Base-by-base conservation (phyloP, 2,888 invertebrate genomes). In the Apamea anceps region DNA sequence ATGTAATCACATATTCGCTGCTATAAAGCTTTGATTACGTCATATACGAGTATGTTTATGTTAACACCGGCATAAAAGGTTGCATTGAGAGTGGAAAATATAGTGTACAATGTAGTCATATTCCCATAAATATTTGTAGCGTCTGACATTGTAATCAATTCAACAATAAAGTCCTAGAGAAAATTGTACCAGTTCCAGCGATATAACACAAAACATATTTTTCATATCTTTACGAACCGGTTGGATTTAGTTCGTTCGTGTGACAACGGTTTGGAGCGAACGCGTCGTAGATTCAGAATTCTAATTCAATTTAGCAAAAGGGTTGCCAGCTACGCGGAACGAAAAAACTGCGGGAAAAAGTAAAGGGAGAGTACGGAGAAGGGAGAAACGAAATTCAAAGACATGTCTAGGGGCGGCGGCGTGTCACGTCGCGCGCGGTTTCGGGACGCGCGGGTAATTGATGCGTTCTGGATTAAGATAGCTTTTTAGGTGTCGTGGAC, bases 281-380 rank as follows among this genome's bases (percentile, higher is more conserved):
- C 89, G 91, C 91, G 89, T 88, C 89, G 90, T 90, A 87, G 90
- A 90, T 89, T 92, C 91, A 88, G 91, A 92, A 92, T 92, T 91
- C 93, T 94, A 95, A 95, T 96, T 96, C 95, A 96, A 96, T 96
- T 96, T 94, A 90, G 91, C 92, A 94, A 95, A 95, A 96, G 96
- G 96, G 96, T 96, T 96, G 95, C 91, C 95, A 95, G 92, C 93
- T 93, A 95, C 93, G 95, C 95, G 95, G 93, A 95, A 96, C 92
- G 92, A 90, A 93, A 93, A 93, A 92, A 90, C 89, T 89, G 90
- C 89, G 90, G 87, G 87, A 88, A 87, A 85, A 85, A 85, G 82
- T 85, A 77, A 87, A 88, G 81, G 85, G 84, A 79, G 83, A 80
- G 79, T 68, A 67, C 75, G 80, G 75, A 72, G 82, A 77, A 79